Evolutionary conservation across 2,888 invertebrate species (phyloP), one percentile per base, ranked within the genome.

Genomic region (Drosophila mercatorum): DNA sequence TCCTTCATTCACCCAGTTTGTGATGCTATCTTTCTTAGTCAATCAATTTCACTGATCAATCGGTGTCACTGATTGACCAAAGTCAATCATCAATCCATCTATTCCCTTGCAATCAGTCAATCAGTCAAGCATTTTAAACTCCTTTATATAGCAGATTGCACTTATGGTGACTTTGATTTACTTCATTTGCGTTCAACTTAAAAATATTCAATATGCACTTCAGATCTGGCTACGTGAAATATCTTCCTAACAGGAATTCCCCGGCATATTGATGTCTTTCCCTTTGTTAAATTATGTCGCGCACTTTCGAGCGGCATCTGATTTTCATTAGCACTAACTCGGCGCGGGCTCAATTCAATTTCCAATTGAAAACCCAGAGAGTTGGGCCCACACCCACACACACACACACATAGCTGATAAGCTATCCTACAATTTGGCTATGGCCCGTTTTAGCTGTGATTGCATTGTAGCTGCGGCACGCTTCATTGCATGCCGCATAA

Each of bases 401-500:
- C 41, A 44, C 43, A 40, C 36, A 31, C 8, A 43, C 28, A 22
- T 22, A 53, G 41, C 31, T 77, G 77, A 79, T 79, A 79, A 80
- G 77, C 77, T 73, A 78, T 78, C 71, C 78, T 58, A 51, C 68
- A 78, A 80, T 80, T 80, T 80, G 72, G 70, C 65, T 70, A 68
- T 80, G 77, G 67, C 69, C 68, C 69, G 72, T 80, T 80, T 78
- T 72, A 61, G 55, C 66, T 40, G 67, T 74, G 76, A 76, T 79
- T 80, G 76, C 79, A 80, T 80, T 78, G 80, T 80, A 78, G 78
- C 80, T 57, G 75, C 51, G 70, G 65, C 75, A 73, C 80, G 83
- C 75, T 80, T 78, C 83, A 72, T 83, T 84, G 81, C 81, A 72
- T 80, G 72, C 68, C 66, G 59, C 74, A 81, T 75, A 73, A 75